Conservation (phyloP, 2,888 invertebrate species). For the Drosophila conformis region DNA sequence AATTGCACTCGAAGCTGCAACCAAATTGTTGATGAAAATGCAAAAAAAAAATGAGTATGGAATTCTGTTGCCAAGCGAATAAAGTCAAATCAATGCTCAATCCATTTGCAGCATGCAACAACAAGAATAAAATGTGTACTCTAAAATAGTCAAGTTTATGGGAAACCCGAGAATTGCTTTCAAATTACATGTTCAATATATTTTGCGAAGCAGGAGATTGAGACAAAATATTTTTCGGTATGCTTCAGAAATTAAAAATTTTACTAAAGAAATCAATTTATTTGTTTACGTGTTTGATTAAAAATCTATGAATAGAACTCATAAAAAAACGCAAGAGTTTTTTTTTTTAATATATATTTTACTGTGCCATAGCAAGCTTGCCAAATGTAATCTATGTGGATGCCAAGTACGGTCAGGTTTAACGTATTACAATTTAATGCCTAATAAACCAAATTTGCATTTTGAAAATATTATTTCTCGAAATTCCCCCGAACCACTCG, state of each 20-base stretch:
- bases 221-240: background rate
- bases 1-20: slow-evolving; percentile 40
- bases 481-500: slow-evolving; percentile 9
- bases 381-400: background rate
- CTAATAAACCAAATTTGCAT: slow-evolving; percentile 12
- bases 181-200: slow-evolving; percentile 10
- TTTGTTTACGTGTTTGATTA: background rate
- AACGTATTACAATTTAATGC: background rate
- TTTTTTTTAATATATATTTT: background rate
- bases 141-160: slow-evolving; percentile 48
- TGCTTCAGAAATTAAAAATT: background rate
- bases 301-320: background rate
- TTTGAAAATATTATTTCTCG: slow-evolving; percentile 12
- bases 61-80: slow-evolving; percentile 43
- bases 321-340: background rate
- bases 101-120: slow-evolving; percentile 36
- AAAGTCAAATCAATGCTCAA: slow-evolving; percentile 44
- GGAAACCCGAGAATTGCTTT: slow-evolving; percentile 13
- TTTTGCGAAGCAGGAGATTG: slow-evolving; percentile 2
- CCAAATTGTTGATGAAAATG: slow-evolving; percentile 8
- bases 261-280: background rate
- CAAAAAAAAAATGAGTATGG: background rate
- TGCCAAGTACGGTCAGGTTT: background rate
- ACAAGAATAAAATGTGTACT: slow-evolving; percentile 20
- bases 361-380: background rate